Evolutionary conservation across 2,113 vertebrate species (phyloP).

Genomic region (Australoheros scitulus): DNA sequence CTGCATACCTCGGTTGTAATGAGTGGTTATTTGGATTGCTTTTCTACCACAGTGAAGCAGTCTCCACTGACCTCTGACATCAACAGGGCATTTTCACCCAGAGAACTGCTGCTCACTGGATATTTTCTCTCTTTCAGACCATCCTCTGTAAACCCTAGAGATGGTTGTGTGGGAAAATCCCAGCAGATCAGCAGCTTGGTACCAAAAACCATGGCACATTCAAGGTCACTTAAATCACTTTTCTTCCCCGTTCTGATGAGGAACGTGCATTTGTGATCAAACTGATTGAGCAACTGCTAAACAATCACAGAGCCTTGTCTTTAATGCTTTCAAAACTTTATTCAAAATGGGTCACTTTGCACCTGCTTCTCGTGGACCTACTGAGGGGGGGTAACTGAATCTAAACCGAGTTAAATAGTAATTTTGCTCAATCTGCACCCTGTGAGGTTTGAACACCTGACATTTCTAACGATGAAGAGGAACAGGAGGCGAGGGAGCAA

Average conservation of each 20-base stretch:
- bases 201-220: background rate
- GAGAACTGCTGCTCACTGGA: background rate
- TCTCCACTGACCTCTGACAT: background rate
- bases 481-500: background rate
- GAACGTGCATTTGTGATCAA: background rate
- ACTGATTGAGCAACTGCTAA: background rate
- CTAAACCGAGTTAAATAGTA: background rate
- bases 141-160: background rate
- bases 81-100: background rate
- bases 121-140: background rate
- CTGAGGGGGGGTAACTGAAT: background rate
- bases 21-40: too few species aligned
- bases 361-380: background rate
- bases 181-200: background rate
- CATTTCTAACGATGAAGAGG: background rate
- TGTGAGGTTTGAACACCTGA: background rate
- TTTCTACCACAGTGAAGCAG: too few species aligned
- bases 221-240: background rate
- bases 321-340: background rate
- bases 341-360: background rate
- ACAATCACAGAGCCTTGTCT: background rate
- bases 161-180: background rate
- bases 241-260: background rate
- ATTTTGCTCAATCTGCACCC: background rate
- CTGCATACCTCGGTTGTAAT: background rate